phyloP scores from a whole-genome alignment of 2,113 vertebrate species.

The Eclectus roratus region DNA sequence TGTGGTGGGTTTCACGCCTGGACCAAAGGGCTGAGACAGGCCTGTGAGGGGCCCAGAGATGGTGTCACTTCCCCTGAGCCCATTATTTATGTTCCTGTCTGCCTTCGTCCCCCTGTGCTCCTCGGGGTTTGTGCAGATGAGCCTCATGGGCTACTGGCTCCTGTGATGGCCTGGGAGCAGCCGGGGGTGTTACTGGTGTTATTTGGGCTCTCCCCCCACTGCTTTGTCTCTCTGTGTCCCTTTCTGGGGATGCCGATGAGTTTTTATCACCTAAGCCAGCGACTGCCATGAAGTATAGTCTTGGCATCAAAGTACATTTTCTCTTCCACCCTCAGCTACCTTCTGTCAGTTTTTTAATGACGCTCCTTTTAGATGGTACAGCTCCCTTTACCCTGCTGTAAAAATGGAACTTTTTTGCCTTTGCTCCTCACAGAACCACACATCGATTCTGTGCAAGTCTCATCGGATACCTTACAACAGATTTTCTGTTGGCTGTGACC shows the following conservation, averaged over 20 bases:
- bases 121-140: background rate
- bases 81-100: background rate
- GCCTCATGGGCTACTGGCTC: background rate
- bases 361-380: background rate
- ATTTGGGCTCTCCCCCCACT: background rate
- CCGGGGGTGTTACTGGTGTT: background rate
- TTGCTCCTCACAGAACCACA: background rate
- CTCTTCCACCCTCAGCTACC: slow-evolving; percentile 12
- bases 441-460: background rate
- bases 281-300: background rate
- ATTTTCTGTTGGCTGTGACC: background rate
- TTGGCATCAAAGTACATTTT: background rate
- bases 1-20: rapidly evolving
- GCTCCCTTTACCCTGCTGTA: background rate
- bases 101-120: background rate
- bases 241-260: background rate
- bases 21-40: too few relatives aligned
- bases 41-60: background rate
- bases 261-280: background rate
- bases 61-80: background rate
- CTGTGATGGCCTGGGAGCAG: background rate
- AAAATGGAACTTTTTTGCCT: background rate
- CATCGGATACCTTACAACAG: background rate
- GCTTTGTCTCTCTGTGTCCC: background rate
- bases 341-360: slow-evolving; percentile 31